Base-by-base conservation (phyloP, 2,113 vertebrate genomes). In the Lophotis ruficrista region DNA sequence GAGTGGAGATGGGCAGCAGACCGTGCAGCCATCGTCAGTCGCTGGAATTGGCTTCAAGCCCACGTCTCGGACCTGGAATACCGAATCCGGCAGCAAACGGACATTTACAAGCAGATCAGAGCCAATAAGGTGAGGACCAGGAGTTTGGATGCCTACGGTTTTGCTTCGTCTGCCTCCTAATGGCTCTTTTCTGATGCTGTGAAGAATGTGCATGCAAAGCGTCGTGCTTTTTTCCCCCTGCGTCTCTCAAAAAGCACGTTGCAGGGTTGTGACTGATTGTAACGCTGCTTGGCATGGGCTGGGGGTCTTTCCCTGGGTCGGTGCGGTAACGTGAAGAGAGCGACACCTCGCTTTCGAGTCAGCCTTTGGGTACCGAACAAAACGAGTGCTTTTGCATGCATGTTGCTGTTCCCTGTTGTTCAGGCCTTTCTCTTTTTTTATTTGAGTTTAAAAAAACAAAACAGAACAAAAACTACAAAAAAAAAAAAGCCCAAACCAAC, bases 21-120 rank as follows among this genome's bases (percentile, higher is more conserved):
- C 95, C 98, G 99, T 65, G 99, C 99, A 20, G 98, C 99, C 64
- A 99, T 99, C 97, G 99, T 99, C 98, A 99, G 99, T 96, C 99
- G 99, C 98, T 99, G 99, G 99, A 99, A 99, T 96, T 99, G 99
- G 99, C 99, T 99, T 64, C 99, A 99, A 95, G 99, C 99, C 65
- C 99, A 99, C 87, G 99, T 99, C 96, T 99, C 99, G 1, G 99
- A 99, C 98, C 98, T 99, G 98, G 99, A 99, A 95, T 99, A 99
- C 96, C 99, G 99, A 78, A 99, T 99, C 97, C 98, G 99, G 35
- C 99, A 99, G 97, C 99, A 99, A 86, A 99, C 99, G 0, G 99
- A 99, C 98, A 99, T 99, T 95, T 99, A 99, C 98, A 98, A 99
- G 84, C 99, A 99, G 98, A 99, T 99, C 57, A 98, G 99, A 47